Evolutionary conservation across 2,888 invertebrate genomes (phyloP).

Genomic region (Heliconius erato): DNA sequence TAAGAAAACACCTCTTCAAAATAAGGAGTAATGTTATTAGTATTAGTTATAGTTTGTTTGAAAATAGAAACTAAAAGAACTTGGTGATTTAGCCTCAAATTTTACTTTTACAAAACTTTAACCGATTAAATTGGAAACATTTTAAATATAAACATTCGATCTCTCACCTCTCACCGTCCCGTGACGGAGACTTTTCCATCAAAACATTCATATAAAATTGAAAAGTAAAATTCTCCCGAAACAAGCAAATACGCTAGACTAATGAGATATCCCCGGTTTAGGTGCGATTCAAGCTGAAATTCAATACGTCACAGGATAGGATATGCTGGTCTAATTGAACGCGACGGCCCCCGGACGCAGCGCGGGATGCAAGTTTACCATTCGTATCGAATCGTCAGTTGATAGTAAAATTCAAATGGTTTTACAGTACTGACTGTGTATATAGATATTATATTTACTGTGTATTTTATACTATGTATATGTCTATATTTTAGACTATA

Average conservation of each 20-base stretch:
- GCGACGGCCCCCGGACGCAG: conserved; percentile 33
- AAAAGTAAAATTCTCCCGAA: neutral
- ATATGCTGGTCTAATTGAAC: conserved; percentile 54
- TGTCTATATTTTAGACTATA: neutral
- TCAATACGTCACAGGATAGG: conserved; percentile 53
- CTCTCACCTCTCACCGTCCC: too few species aligned
- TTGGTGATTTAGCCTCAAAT: too few species aligned
- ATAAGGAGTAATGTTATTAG: too few species aligned
- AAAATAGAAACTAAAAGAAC: too few species aligned
- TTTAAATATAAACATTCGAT: neutral
- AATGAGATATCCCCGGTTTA: conserved; percentile 40
- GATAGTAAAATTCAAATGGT: neutral
- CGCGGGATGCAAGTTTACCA: conserved; percentile 2
- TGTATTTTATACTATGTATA: neutral
- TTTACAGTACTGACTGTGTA: neutral
- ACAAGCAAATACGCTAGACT: conserved; percentile 36
- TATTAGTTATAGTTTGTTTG: too few species aligned
- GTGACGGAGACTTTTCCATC: too few species aligned
- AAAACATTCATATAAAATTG: neutral
- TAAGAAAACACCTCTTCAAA: too few species aligned
- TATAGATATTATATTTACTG: neutral
- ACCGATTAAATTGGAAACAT: too few species aligned
- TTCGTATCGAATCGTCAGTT: conserved; percentile 19
- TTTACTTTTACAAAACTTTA: too few species aligned
- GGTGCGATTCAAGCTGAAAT: conserved; percentile 49